Conservation (phyloP, 2,888 invertebrate species). For the Tipula helvola region DNA sequence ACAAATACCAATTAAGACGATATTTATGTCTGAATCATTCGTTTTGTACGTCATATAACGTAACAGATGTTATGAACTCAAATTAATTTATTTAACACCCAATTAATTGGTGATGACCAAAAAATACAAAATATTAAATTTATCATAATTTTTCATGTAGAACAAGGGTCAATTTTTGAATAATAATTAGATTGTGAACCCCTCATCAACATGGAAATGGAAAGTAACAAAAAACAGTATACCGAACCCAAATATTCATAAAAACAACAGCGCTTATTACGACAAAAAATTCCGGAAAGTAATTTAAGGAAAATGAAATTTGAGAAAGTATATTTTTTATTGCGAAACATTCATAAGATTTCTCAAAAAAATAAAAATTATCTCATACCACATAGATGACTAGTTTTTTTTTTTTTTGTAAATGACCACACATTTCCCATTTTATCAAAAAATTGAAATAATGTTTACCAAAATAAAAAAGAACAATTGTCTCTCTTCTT, state of each 20-base stretch:
- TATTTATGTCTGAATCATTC: background rate
- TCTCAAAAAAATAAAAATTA: background rate
- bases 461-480: background rate
- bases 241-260: background rate
- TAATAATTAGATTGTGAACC: background rate
- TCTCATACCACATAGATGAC: background rate
- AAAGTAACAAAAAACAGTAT: background rate
- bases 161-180: constrained; percentile 4
- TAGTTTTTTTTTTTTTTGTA: background rate
- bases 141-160: background rate
- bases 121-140: background rate
- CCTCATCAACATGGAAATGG: background rate
- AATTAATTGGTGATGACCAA: background rate
- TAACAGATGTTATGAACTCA: constrained; percentile 4
- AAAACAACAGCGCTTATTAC: background rate
- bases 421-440: background rate
- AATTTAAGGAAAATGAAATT: background rate
- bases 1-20: background rate
- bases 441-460: background rate
- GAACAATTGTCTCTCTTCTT: no score
- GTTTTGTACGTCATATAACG: background rate
- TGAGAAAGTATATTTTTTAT: background rate
- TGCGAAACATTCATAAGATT: background rate
- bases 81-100: constrained; percentile 4
- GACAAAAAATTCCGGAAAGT: background rate